Evolutionary conservation across 2,113 vertebrate species (phyloP).

Genomic region (Laterallus jamaicensis): DNA sequence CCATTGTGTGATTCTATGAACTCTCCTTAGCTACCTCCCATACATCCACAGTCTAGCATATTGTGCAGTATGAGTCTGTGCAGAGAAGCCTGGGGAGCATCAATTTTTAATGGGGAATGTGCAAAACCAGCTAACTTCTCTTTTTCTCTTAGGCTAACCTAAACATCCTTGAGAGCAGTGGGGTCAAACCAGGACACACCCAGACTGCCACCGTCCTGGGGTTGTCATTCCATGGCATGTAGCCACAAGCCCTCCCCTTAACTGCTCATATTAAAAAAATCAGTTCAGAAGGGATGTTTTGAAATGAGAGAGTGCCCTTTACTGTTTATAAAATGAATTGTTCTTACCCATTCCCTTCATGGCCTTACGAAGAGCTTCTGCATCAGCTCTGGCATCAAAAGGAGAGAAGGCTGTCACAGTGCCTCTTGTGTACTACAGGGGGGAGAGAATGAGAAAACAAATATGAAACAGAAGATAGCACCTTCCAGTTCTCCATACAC

Average conservation of each 20-base stretch:
- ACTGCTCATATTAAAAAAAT: background rate
- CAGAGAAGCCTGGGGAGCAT: background rate
- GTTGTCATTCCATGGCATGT: background rate
- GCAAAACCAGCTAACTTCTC: background rate
- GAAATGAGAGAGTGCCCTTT: background rate
- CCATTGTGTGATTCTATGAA: too few relatives aligned
- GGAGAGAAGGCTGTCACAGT: conserved; percentile 84
- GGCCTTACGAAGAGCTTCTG: conserved; percentile 88
- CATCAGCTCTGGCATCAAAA: conserved; percentile 90
- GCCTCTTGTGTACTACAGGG: conserved; percentile 77
- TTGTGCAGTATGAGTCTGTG: background rate
- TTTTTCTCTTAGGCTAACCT: background rate
- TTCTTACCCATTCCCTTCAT: conserved; percentile 95
- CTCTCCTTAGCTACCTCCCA: background rate
- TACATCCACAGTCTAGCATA: background rate
- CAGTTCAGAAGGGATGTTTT: background rate
- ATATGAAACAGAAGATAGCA: background rate
- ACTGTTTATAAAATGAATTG: background rate
- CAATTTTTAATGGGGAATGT: background rate
- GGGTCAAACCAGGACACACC: background rate
- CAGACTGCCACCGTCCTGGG: background rate
- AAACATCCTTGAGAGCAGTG: background rate
- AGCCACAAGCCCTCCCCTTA: background rate
- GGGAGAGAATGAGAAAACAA: background rate
- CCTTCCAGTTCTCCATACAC: background rate